phyloP scores from a whole-genome alignment of 1,140 invertebrate genomes.

The Antheraea mylitta region DNA sequence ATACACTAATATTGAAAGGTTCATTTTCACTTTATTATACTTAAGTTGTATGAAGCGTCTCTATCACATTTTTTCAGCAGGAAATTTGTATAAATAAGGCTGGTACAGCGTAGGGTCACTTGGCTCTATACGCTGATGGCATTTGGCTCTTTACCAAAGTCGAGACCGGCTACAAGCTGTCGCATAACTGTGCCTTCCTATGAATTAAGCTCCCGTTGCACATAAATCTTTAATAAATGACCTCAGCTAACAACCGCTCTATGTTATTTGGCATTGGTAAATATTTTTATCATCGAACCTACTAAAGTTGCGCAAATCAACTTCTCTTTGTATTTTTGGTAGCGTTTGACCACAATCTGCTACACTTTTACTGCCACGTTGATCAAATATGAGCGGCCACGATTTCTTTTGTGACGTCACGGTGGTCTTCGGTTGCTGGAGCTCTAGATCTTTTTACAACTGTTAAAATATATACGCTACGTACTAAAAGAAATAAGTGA shows the following conservation, averaged over 20 bases:
- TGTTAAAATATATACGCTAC: too few species aligned
- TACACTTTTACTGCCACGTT: too few species aligned
- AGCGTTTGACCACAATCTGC: too few species aligned
- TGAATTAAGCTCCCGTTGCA: conserved; percentile 1
- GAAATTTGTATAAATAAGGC: not conserved
- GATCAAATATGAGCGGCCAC: too few species aligned
- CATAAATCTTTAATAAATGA: not conserved
- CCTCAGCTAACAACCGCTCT: not conserved
- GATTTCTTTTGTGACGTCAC: too few species aligned
- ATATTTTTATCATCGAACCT: not conserved
- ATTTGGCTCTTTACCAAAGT: not conserved
- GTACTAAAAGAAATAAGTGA: too few species aligned
- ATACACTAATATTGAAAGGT: too few species aligned
- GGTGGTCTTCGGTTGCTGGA: too few species aligned
- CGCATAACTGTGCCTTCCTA: not conserved
- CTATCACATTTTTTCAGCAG: not conserved
- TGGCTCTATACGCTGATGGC: not conserved
- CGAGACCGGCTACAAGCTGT: not conserved
- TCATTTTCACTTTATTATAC: too few species aligned
- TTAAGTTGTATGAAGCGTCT: not conserved
- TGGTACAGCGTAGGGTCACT: not conserved
- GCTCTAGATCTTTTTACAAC: too few species aligned
- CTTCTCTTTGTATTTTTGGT: too few species aligned
- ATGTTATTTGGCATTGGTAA: not conserved
- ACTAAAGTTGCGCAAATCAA: too few species aligned